Percentiles rank a stretch among this genome's conserved stretches.
These are phyloP conservation scores for Leucosticte australis DNA, from an alignment of 2,113 vertebrate genomes.

Conservation along the genomic window DNA sequence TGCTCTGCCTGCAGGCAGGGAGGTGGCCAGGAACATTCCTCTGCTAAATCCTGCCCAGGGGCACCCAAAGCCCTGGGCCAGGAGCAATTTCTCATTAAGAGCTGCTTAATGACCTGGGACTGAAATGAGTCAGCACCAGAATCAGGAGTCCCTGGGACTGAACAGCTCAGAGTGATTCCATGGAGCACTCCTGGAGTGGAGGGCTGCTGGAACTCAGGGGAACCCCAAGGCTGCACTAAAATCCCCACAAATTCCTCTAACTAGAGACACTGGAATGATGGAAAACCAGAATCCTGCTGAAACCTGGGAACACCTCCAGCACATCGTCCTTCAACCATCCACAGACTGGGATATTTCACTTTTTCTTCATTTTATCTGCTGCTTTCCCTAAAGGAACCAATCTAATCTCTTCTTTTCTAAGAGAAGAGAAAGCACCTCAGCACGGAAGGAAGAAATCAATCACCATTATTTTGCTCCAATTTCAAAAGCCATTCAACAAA, in stretches of 20 bases:
- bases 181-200: not conserved
- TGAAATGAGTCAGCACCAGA: not conserved
- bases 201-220: not conserved
- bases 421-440: not conserved
- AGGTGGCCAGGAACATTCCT: not conserved
- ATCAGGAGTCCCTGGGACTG: accelerated
- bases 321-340: not conserved
- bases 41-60: not conserved
- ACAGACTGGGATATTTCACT: not conserved
- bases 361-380: not conserved
- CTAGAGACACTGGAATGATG: accelerated
- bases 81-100: not conserved
- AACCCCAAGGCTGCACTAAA: not conserved
- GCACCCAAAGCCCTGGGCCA: not conserved
- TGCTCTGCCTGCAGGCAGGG: not conserved
- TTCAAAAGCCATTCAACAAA: not conserved
- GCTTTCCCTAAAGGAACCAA: not conserved
- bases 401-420: too few relatives aligned
- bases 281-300: not conserved
- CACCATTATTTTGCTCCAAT: not conserved
- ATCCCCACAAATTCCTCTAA: not conserved
- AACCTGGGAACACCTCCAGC: not conserved
- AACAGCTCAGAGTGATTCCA: too few relatives aligned
- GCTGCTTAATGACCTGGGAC: not conserved
- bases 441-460: not conserved